Evolutionary conservation across 2,797 vertebrate genomes (phyloP), one percentile per base, ranked within the genome.

Genomic region (Tapera naevia): DNA sequence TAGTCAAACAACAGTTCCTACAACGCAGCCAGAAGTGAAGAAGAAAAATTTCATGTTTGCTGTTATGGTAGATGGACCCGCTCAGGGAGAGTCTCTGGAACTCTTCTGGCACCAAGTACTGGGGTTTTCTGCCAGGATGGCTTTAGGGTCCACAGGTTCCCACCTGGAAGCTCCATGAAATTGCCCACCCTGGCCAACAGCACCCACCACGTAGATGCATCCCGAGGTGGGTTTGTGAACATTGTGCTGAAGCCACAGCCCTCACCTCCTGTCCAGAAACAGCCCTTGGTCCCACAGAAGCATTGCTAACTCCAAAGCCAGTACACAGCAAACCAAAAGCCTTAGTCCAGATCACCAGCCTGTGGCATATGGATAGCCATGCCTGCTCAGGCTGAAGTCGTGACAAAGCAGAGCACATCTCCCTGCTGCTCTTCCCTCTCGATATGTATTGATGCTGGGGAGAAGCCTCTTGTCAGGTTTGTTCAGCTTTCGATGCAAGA

Each of bases 361-460:
- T 43, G 24, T 30, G 66, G 33, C 24, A 51, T 9, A 1, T 0
- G 41, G 8, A 53, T 27, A 25, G 17, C 58, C 0, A 0, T 35
- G 43, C 32, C 54, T 0, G 1, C 67, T 56, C 0, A 0, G 67
- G 53, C 39, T 16, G 17, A 57, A 32, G 45, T 17, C 35, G 41
- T 39, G 30, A 45, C 56, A 45, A 32, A 46, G 69, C 1, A 1
- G 27, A 33, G 70, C 46, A 16, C 58, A 4, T 51, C 19, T 88
- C 16, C 12, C 2, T 30, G 67, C 70, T 28, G 70, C 58, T 39
- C 4, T 37, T 64, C 11, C 45, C 46, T 51, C 54, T 62, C 48
- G 4, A 1, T 4, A 18, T 3, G 2, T 28, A 0, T 17, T n/a
- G 53, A 23, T 43, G 22, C 32, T 57, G n/a, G 66, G 46, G 60